Percentiles rank a stretch among this genome's conserved stretches.
phyloP scores from a whole-genome alignment of 2,797 vertebrate genomes.

The Sciurus vulgaris region DNA sequence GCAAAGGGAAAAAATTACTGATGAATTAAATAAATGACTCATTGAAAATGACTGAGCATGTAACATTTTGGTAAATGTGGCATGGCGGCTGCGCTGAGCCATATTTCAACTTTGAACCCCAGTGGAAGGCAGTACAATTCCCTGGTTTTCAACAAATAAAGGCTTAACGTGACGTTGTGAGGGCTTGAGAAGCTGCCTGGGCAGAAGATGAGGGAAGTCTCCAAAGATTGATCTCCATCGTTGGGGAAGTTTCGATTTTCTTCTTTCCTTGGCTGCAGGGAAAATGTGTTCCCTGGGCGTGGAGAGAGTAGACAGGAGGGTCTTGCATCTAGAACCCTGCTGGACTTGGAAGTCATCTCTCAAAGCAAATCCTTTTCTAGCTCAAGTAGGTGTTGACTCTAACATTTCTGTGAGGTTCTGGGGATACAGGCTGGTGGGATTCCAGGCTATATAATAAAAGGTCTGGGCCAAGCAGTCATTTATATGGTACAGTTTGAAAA shows the following conservation, averaged over 20 bases:
- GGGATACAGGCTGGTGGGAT: not conserved
- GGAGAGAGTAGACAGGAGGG: not conserved
- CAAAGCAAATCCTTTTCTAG: not conserved
- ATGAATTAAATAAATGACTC: conserved; percentile 71
- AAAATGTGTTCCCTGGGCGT: not conserved
- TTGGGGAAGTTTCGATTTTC: not conserved
- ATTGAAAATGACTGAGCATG: conserved; percentile 64
- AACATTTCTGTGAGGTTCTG: not conserved
- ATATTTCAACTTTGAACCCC: conserved; percentile 48
- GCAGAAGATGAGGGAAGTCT: not conserved
- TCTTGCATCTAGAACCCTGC: not conserved
- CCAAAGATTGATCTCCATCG: not conserved
- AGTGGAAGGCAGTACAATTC: not conserved
- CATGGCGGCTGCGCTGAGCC: conserved; percentile 3
- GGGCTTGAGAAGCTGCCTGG: not conserved
- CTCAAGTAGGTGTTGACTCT: not conserved
- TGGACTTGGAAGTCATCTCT: not conserved
- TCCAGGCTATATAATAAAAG: not conserved
- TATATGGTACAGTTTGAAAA: not conserved
- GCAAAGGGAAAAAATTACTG: conserved; percentile 53
- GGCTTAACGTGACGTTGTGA: not conserved
- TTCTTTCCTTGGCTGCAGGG: not conserved
- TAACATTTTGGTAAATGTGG: conserved; percentile 63
- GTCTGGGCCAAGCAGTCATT: not conserved
- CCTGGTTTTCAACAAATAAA: conserved; percentile 33